phyloP scores from a whole-genome alignment of 2,113 vertebrate species.

The Myotis davidii region DNA sequence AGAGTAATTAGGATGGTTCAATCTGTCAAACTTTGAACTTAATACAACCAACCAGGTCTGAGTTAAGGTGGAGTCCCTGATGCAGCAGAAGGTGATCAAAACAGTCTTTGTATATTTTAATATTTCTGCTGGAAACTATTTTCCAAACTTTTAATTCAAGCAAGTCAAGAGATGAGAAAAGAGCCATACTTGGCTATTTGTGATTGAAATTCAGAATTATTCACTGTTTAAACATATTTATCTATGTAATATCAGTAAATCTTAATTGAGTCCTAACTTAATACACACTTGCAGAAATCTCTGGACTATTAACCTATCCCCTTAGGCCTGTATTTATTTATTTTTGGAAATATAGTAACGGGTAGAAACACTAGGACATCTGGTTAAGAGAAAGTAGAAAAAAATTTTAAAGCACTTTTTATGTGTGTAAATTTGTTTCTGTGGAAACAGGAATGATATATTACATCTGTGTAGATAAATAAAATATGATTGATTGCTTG shows the following conservation, averaged over 20 bases:
- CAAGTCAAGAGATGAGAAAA: background rate
- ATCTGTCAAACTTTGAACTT: background rate
- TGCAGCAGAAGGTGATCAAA: background rate
- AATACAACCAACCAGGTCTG: background rate
- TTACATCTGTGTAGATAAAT: background rate
- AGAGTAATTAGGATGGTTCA: slow-evolving; percentile 5
- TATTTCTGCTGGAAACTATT: background rate
- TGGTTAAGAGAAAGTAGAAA: background rate
- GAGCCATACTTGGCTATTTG: background rate
- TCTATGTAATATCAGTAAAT: background rate
- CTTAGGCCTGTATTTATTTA: background rate
- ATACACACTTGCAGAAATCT: background rate
- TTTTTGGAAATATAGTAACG: background rate
- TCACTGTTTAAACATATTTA: background rate
- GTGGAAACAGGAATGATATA: background rate
- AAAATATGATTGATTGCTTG: slow-evolving; percentile 8
- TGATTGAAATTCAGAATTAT: slow-evolving; percentile 29
- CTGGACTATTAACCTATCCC: background rate
- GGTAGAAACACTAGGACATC: background rate
- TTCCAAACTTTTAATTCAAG: background rate
- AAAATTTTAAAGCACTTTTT: background rate
- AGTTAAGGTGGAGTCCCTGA: background rate
- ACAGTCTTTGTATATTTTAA: background rate
- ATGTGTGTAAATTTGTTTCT: background rate
- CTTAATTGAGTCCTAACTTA: background rate